These are phyloP conservation scores for Gyrodactylus bullatarudis DNA, from an alignment of 1,140 invertebrate species.

Conservation along the genomic window DNA sequence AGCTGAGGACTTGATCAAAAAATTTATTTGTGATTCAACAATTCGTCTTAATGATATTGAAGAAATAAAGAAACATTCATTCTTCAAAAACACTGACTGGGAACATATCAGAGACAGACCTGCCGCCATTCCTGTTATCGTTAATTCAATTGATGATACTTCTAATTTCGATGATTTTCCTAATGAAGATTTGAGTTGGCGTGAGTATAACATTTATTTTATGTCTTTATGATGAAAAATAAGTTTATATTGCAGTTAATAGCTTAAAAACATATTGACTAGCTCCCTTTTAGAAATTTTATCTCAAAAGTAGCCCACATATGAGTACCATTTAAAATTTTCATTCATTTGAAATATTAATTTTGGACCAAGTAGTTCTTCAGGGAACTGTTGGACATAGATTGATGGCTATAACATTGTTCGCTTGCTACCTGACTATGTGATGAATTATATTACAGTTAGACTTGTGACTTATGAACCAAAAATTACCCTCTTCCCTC, in stretches of 20 bases:
- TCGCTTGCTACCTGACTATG: too few relatives aligned
- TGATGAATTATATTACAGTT: too few relatives aligned
- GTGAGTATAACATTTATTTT: background rate
- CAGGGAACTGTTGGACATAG: too few relatives aligned
- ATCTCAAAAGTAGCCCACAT: too few relatives aligned
- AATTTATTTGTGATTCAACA: slow-evolving; percentile 11
- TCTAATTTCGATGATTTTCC: slow-evolving; percentile 26
- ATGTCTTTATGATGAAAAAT: background rate
- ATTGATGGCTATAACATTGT: too few relatives aligned
- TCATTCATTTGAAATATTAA: too few relatives aligned
- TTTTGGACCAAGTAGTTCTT: too few relatives aligned
- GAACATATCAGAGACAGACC: slow-evolving; percentile 66
- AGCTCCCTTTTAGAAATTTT: too few relatives aligned
- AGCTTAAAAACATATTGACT: too few relatives aligned
- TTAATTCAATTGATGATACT: slow-evolving; percentile 50
- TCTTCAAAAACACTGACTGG: slow-evolving; percentile 69
- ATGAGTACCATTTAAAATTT: too few relatives aligned
- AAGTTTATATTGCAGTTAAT: background rate
- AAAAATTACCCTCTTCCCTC: too few relatives aligned
- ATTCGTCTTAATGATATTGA: slow-evolving; percentile 27
- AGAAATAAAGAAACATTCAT: slow-evolving; percentile 44
- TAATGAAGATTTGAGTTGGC: slow-evolving; percentile 6
- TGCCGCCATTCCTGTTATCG: slow-evolving; percentile 73
- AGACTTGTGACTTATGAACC: too few relatives aligned
- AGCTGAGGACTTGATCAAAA: slow-evolving; percentile 24